Evolutionary conservation across 2,113 vertebrate species (phyloP).

Genomic region (Herpetotheres cachinnans): DNA sequence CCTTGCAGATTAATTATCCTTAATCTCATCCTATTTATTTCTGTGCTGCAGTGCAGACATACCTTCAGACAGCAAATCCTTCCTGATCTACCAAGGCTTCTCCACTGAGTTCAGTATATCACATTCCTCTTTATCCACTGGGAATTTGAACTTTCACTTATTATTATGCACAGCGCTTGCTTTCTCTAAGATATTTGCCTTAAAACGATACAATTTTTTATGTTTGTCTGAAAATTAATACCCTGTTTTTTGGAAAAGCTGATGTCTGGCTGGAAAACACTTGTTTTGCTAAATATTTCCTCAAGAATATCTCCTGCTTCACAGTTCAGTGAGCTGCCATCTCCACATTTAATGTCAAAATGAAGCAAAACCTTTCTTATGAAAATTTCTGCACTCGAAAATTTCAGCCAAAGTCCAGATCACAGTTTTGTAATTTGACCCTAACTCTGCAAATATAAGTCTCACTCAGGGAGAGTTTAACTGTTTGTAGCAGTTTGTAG

Average conservation of each 20-base stretch:
- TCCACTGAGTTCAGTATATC: neutral
- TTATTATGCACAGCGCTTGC: neutral
- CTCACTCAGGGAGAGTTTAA: neutral
- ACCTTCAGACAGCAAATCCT: conserved; percentile 9
- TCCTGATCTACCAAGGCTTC: neutral
- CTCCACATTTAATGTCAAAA: neutral
- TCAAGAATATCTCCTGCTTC: neutral
- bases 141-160: neutral
- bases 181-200: neutral
- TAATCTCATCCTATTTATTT: neutral
- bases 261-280: neutral
- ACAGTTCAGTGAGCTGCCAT: neutral
- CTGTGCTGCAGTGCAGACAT: neutral
- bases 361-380: neutral
- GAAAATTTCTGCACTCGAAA: neutral
- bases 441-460: neutral
- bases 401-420: neutral
- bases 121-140: neutral
- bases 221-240: neutral
- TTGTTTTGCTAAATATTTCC: neutral
- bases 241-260: neutral
- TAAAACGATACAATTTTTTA: neutral
- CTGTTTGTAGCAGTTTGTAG: neutral
- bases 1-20: neutral
- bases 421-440: neutral